These are phyloP conservation scores for Nematolebias whitei DNA, from an alignment of 2,113 vertebrate species.

Conservation along the genomic window DNA sequence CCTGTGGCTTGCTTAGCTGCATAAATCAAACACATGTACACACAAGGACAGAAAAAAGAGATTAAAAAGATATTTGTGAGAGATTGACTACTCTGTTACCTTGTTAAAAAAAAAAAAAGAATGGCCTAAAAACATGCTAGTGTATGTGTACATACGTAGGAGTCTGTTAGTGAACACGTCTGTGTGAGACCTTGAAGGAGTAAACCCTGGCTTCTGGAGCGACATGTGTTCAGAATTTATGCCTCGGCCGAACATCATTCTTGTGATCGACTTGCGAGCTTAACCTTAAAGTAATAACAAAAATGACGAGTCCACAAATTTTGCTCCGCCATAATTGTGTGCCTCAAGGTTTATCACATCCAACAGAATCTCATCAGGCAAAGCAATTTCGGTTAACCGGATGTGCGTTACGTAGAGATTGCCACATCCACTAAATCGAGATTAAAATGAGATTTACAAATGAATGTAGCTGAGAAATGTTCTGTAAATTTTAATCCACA, in stretches of 20 bases:
- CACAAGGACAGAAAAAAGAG: conserved; percentile 70
- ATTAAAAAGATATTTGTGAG: conserved; percentile 75
- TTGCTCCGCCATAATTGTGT: conserved; percentile 29
- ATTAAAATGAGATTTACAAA: conserved; percentile 71
- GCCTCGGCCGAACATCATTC: conserved; percentile 40
- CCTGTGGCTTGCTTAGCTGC: conserved; percentile 53
- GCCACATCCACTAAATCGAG: conserved; percentile 61
- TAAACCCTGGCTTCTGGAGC: conserved; percentile 36
- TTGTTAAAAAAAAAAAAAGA: conserved; percentile 65
- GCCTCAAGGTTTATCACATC: conserved; percentile 65
- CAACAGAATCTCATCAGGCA: conserved; percentile 56
- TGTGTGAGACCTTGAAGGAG: conserved; percentile 60
- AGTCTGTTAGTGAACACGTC: conserved; percentile 14
- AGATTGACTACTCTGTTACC: conserved; percentile 74
- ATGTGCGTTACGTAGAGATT: conserved; percentile 60
- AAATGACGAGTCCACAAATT: conserved; percentile 60
- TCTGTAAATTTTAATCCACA: conserved; percentile 68
- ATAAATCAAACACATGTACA: conserved; percentile 72
- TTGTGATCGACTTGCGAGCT: conserved; percentile 43
- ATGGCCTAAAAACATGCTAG: conserved; percentile 4
- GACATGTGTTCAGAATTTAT: conserved; percentile 46
- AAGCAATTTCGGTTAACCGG: conserved; percentile 57
- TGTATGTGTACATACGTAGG: conserved; percentile 18
- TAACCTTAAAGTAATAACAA: conserved; percentile 61
- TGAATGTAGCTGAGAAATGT: conserved; percentile 57